These are phyloP conservation scores for Pempheris klunzingeri DNA, from an alignment of 2,797 vertebrate species.

Conservation along the genomic window DNA sequence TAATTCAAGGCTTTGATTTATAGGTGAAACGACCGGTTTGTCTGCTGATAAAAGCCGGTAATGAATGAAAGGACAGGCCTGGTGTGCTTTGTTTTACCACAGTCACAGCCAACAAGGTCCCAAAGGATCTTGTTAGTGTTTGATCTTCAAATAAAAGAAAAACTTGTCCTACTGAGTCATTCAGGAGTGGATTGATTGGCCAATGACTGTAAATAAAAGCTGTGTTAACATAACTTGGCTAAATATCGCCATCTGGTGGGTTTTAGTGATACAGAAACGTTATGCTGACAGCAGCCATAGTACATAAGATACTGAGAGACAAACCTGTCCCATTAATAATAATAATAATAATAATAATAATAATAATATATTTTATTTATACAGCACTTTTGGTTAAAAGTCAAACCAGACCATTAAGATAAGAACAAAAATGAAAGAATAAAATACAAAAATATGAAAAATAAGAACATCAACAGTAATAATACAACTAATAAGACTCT, in stretches of 20 bases:
- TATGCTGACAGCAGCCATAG: not conserved
- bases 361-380: too few species aligned
- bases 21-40: not conserved
- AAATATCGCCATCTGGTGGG: conserved; percentile 68
- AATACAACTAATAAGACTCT: too few species aligned
- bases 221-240: not conserved
- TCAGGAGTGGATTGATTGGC: too few species aligned
- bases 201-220: not conserved
- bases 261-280: not conserved
- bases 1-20: not conserved
- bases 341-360: too few species aligned
- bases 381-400: too few species aligned
- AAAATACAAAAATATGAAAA: too few species aligned
- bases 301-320: too few species aligned
- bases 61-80: not conserved
- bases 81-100: not conserved
- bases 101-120: too few species aligned
- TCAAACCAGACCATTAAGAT: too few species aligned
- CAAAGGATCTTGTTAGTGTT: not conserved
- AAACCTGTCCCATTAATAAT: not conserved
- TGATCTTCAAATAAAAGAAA: not conserved
- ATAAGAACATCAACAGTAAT: too few species aligned
- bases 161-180: too few species aligned
- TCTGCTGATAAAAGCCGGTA: not conserved
- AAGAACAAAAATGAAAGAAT: too few species aligned